phyloP scores from a whole-genome alignment of 2,113 vertebrate species.

The Tetrao urogallus region DNA sequence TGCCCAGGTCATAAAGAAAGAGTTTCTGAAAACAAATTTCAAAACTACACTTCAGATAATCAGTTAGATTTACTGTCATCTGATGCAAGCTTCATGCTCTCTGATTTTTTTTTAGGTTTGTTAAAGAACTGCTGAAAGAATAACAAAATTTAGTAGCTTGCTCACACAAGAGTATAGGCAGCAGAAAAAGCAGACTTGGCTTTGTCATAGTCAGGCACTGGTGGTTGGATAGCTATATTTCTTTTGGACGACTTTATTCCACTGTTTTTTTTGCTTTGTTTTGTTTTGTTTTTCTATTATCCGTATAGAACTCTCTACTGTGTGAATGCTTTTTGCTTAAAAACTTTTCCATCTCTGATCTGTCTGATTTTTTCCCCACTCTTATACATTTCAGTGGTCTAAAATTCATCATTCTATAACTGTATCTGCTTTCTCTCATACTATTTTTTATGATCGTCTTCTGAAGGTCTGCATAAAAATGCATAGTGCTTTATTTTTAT shows the following conservation, averaged over 20 bases:
- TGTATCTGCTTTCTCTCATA: slow-evolving; percentile 37
- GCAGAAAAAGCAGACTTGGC: neutral
- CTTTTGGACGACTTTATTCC: neutral
- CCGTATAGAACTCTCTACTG: neutral
- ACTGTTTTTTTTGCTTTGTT: neutral
- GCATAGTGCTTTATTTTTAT: slow-evolving; percentile 53
- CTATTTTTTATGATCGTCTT: slow-evolving; percentile 35
- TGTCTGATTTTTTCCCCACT: neutral
- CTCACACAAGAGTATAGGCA: neutral
- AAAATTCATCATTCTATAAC: slow-evolving; percentile 31
- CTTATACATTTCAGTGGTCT: neutral
- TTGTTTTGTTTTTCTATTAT: neutral
- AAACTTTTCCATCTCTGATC: neutral
- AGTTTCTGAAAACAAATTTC: neutral
- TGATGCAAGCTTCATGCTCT: neutral
- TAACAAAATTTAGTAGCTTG: neutral
- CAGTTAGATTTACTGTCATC: neutral
- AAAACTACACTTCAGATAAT: neutral
- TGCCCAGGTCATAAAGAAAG: neutral
- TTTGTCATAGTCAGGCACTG: neutral
- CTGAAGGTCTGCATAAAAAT: slow-evolving; percentile 2
- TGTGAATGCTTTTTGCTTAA: neutral
- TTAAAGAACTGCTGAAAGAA: neutral
- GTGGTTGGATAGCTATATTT: neutral
- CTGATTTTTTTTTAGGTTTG: neutral